phyloP scores from a whole-genome alignment of 2,113 vertebrate species.

The Psophia crepitans region DNA sequence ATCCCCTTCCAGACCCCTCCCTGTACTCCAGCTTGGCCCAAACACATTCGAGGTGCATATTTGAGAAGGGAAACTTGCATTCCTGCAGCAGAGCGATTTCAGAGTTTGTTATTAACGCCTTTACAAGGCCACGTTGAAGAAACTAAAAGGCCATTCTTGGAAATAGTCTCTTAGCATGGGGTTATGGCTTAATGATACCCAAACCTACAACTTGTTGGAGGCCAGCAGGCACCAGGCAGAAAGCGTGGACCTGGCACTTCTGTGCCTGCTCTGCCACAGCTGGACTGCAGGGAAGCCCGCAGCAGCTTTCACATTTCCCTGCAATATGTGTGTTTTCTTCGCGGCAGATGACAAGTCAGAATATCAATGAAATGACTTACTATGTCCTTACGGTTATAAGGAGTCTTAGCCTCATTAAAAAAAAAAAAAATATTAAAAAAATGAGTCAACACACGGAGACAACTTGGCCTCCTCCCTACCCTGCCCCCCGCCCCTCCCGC shows the following conservation, averaged over 20 bases:
- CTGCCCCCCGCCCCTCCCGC: fast-evolving
- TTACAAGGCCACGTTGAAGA: neutral
- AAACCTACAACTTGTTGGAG: neutral
- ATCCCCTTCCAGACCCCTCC: neutral
- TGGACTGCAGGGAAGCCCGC: slow-evolving; percentile 27
- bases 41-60: neutral
- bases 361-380: neutral
- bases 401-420: fast-evolving
- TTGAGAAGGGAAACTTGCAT: neutral
- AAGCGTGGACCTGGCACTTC: neutral
- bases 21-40: neutral
- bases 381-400: fast-evolving
- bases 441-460: fast-evolving
- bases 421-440: neutral
- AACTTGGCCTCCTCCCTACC: fast-evolving
- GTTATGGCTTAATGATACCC: neutral
- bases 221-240: neutral
- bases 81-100: fast-evolving
- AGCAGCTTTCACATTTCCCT: neutral
- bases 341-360: neutral
- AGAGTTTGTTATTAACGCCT: neutral
- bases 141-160: neutral
- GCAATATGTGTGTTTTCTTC: neutral
- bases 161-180: neutral
- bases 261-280: slow-evolving; percentile 27